These are phyloP conservation scores for Coturnix japonica DNA, from an alignment of 2,113 vertebrate genomes.

Conservation along the genomic window DNA sequence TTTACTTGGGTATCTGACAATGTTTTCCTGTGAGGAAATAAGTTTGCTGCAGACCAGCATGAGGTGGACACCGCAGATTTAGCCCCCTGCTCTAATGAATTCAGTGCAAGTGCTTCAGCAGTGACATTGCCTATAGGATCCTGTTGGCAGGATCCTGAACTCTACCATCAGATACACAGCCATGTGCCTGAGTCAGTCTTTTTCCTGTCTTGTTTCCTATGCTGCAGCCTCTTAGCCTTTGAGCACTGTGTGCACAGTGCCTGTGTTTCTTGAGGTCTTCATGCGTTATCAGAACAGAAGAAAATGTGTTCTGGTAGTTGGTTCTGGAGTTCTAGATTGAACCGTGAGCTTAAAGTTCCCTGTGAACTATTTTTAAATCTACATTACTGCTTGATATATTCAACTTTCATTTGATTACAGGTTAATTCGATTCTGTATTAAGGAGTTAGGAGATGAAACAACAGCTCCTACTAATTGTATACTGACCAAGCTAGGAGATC, in stretches of 20 bases:
- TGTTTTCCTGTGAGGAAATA: background rate
- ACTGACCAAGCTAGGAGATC: background rate
- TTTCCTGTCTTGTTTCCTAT: background rate
- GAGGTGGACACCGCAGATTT: background rate
- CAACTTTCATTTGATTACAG: background rate
- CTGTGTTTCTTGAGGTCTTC: background rate
- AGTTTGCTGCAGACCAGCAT: background rate
- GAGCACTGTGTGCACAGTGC: background rate
- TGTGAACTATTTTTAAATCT: background rate
- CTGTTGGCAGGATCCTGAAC: background rate
- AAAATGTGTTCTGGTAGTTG: background rate
- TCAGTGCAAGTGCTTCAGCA: background rate
- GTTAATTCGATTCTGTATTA: background rate
- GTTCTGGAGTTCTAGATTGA: background rate
- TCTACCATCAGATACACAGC: background rate
- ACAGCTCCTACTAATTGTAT: background rate
- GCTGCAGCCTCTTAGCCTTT: background rate
- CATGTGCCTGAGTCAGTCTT: background rate
- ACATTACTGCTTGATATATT: background rate
- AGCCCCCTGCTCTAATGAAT: background rate
- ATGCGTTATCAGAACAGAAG: background rate
- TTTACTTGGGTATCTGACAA: background rate
- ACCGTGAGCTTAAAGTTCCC: background rate
- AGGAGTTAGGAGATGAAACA: fast-evolving
- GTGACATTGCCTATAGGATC: background rate